Evolutionary conservation across 2,113 vertebrate species (phyloP), one percentile per base, ranked within the genome.

Genomic region (Oreamnos americanus): DNA sequence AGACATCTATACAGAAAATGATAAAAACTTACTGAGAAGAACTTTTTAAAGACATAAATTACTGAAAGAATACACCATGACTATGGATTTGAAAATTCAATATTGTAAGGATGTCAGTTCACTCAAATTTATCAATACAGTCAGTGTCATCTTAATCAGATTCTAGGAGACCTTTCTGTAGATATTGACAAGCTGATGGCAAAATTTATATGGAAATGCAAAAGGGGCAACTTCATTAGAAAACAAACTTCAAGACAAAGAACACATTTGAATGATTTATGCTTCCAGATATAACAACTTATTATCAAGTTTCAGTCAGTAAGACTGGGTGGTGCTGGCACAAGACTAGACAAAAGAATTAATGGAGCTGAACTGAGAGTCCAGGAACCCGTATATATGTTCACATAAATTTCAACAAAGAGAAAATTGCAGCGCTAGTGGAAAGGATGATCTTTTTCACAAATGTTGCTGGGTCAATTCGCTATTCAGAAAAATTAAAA

Each of bases 381-480:
- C 16, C 28, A 28, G 28, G 93, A 76, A 62, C 7, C n/a, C 7
- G 64, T 25, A 53, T 5, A 2, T 16, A 21, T 33, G 55, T 49
- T 49, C 78, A 12, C 21, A 4, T 21, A 79, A 49, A 25, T 43
- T 16, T 62, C 0, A 2, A 45, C 84, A n/a, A 30, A 64, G 60
- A 26, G 33, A 14, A 3, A 12, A 30, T 39, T 6, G 30, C 3
- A 39, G 4, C 3, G 0, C 23, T 55, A 1, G 47, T 10, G 45
- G 57, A 87, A 78, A 67, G 17, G 36, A 39, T 2, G 6, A 30
- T 45, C 62, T 62, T 87, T 83, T 33, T 15, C 43, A 43, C 39
- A 82, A 39, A 21, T 21, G 25, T 5, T 57, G 36, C 2, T 30
- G 26, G 15, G 26, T 36, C 26, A 28, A n/a, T 21, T 26, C 4